These are phyloP conservation scores for Echinops telfairi DNA, from an alignment of 2,113 vertebrate species.

Conservation along the genomic window DNA sequence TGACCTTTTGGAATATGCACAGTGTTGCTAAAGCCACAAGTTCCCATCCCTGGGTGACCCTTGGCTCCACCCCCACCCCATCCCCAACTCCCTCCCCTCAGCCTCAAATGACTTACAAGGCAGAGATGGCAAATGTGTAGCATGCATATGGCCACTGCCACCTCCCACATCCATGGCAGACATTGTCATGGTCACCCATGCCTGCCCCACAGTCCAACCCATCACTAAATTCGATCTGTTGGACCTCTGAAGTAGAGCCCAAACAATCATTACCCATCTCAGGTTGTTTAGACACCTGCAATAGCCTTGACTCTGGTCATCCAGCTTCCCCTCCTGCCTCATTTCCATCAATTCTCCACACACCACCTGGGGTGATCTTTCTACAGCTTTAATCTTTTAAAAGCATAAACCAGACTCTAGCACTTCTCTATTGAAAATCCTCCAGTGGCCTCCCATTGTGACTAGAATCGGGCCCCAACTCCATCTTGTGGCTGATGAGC, in stretches of 20 bases:
- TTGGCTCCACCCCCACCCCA: not conserved
- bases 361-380: not conserved
- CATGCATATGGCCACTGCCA: not conserved
- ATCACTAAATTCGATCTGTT: not conserved
- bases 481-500: not conserved
- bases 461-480: not conserved
- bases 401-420: constrained; percentile 19
- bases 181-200: constrained; percentile 5
- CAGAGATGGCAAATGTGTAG: not conserved
- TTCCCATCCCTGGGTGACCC: not conserved
- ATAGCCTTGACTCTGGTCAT: not conserved
- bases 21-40: not conserved
- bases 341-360: not conserved
- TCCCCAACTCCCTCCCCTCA: not conserved
- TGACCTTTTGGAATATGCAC: not conserved
- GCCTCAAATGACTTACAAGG: not conserved
- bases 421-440: not conserved
- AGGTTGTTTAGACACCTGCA: not conserved
- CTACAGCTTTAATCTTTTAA: constrained; percentile 30
- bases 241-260: not conserved
- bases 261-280: not conserved
- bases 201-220: not conserved
- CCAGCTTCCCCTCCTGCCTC: not conserved
- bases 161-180: not conserved
- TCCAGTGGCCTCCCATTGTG: not conserved